phyloP scores from a whole-genome alignment of 1,140 invertebrate genomes.

The Cyclina sinensis region DNA sequence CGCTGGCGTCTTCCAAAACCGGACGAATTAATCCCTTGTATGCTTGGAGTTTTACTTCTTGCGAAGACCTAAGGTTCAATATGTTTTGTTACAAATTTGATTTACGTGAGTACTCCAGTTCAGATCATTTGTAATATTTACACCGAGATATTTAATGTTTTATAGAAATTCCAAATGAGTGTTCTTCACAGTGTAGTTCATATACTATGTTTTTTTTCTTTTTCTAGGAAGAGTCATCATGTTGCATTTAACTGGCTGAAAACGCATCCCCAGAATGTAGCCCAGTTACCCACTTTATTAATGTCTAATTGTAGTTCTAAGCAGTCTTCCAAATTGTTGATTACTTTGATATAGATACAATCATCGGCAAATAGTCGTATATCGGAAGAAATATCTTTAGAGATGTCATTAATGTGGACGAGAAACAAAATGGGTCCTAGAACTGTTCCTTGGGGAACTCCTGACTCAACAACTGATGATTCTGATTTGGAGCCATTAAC shows the following conservation, averaged over 20 bases:
- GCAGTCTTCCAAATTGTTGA: not conserved
- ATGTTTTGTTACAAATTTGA: slow-evolving; percentile 40
- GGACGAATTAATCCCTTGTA: slow-evolving; percentile 18
- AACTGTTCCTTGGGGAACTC: slow-evolving; percentile 14
- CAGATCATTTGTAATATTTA: slow-evolving; percentile 2
- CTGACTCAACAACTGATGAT: not conserved
- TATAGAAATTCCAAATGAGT: slow-evolving; percentile 35
- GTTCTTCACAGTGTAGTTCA: slow-evolving; percentile 14
- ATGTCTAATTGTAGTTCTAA: not conserved
- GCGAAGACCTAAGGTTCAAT: not conserved
- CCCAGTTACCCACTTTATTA: slow-evolving; percentile 26
- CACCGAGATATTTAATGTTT: slow-evolving; percentile 39
- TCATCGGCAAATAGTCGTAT: slow-evolving; percentile 19
- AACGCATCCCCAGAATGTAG: not conserved
- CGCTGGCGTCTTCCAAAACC: slow-evolving; percentile 6
- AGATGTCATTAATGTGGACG: slow-evolving; percentile 39
- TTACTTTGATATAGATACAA: not conserved
- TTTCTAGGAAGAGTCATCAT: slow-evolving; percentile 32
- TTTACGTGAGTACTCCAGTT: not conserved
- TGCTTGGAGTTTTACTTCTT: slow-evolving; percentile 26
- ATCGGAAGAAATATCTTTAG: slow-evolving; percentile 18
- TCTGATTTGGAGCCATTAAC: not conserved
- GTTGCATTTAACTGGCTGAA: slow-evolving; percentile 32
- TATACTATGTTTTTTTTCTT: not conserved
- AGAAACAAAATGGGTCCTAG: not conserved